Evolutionary conservation across 2,797 vertebrate genomes (phyloP).

Genomic region (Crossoptilon crossoptilon): DNA sequence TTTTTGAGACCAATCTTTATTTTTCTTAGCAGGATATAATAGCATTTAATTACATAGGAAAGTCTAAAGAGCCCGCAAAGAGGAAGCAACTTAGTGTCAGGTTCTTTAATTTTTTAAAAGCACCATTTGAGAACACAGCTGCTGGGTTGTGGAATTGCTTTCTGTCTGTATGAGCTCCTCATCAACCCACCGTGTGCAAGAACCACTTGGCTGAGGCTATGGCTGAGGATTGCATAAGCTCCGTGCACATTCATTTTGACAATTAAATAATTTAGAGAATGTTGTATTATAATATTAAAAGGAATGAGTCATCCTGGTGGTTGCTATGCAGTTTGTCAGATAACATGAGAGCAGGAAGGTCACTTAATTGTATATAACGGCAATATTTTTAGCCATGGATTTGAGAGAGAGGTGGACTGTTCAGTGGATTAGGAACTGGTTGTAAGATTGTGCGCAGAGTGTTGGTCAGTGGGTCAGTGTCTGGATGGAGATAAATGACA

Average conservation of each 20-base stretch:
- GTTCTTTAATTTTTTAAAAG: neutral
- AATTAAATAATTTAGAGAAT: neutral
- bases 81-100: neutral
- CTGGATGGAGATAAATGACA: no score
- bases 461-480: no score
- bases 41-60: slow-evolving; percentile 1
- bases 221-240: neutral
- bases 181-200: neutral
- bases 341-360: neutral
- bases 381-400: neutral
- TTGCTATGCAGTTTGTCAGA: neutral
- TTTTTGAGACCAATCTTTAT: neutral
- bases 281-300: neutral
- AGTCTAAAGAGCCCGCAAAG: neutral
- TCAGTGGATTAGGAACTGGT: no score
- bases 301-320: neutral
- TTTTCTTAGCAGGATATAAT: neutral
- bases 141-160: neutral
- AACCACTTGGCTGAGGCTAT: neutral
- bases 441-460: no score
- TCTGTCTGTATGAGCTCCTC: neutral
- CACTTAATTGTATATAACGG: neutral
- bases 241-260: neutral
- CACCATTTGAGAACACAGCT: neutral
- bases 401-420: no score